Percentiles rank a stretch among this genome's conserved stretches.
These are phyloP conservation scores for Falcaria lacertinaria DNA, from an alignment of 2,888 invertebrate species.

Conservation along the genomic window DNA sequence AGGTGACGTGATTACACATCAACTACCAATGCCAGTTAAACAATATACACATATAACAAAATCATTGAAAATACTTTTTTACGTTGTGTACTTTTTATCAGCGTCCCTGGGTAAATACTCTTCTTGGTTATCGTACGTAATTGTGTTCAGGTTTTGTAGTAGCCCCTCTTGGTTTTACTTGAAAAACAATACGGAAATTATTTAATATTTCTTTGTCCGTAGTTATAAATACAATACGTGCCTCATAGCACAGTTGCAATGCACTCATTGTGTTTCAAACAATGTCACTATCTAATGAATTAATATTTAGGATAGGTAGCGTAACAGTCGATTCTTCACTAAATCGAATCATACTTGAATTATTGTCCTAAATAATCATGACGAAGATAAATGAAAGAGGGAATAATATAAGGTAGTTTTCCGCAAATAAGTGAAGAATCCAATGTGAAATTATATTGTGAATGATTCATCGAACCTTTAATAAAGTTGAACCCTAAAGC, in stretches of 20 bases:
- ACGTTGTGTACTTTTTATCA: slow-evolving; percentile 50
- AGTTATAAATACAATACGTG: background rate
- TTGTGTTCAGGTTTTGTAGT: slow-evolving; percentile 61
- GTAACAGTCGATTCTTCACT: slow-evolving; percentile 24
- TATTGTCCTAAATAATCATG: too few relatives aligned
- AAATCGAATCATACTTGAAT: background rate
- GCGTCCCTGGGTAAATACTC: slow-evolving; percentile 46
- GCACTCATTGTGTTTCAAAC: background rate
- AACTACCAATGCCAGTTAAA: slow-evolving; percentile 72
- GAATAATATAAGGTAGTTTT: too few relatives aligned
- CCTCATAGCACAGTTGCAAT: background rate
- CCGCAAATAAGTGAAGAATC: too few relatives aligned
- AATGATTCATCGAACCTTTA: too few relatives aligned
- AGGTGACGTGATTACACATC: slow-evolving; percentile 62
- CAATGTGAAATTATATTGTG: background rate
- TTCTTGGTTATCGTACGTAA: slow-evolving; percentile 43
- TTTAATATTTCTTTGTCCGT: slow-evolving; percentile 24
- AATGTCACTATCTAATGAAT: slow-evolving; percentile 3
- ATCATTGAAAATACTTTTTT: slow-evolving; percentile 46
- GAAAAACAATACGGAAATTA: slow-evolving; percentile 59
- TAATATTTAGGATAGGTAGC: background rate
- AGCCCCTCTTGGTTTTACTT: slow-evolving; percentile 70
- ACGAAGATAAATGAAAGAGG: too few relatives aligned
- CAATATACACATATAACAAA: slow-evolving; percentile 43
- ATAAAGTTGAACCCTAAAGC: too few relatives aligned